Conservation (phyloP, 1,140 invertebrate species). For the Camponotus floridanus region DNA sequence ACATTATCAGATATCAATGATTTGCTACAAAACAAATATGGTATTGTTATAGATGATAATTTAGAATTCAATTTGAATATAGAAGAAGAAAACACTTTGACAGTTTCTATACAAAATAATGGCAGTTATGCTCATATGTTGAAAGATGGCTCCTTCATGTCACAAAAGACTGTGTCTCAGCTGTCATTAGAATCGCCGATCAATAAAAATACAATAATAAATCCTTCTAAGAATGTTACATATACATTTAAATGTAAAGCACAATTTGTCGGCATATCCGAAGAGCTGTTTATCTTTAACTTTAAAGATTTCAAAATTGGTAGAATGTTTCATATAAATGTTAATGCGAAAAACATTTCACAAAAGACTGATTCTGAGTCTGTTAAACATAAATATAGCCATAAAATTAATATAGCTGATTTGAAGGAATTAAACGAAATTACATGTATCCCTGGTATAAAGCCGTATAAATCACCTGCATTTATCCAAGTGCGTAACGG, state of each 20-base stretch:
- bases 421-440: conserved; percentile 77
- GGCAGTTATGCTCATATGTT: conserved; percentile 75
- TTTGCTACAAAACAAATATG: conserved; percentile 81
- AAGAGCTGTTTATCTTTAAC: conserved; percentile 87
- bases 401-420: conserved; percentile 82
- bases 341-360: conserved; percentile 78
- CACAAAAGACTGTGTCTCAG: conserved; percentile 79
- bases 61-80: conserved; percentile 80
- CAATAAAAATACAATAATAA: conserved; percentile 69
- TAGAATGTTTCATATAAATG: conserved; percentile 85
- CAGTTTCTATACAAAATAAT: conserved; percentile 81
- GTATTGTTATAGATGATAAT: conserved; percentile 83
- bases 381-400: conserved; percentile 79
- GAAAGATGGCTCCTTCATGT: conserved; percentile 76
- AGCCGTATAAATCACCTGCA: conserved; percentile 85
- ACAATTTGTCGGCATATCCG: conserved; percentile 87
- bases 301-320: conserved; percentile 88
- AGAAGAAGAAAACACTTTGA: conserved; percentile 79
- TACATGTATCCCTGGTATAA: conserved; percentile 87
- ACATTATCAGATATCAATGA: conserved; percentile 54
- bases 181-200: conserved; percentile 77
- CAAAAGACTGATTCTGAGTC: not conserved
- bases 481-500: conserved; percentile 87
- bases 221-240: conserved; percentile 76
- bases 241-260: conserved; percentile 85